Conservation (phyloP, 2,113 vertebrate species). For the Nerophis lumbriciformis region DNA sequence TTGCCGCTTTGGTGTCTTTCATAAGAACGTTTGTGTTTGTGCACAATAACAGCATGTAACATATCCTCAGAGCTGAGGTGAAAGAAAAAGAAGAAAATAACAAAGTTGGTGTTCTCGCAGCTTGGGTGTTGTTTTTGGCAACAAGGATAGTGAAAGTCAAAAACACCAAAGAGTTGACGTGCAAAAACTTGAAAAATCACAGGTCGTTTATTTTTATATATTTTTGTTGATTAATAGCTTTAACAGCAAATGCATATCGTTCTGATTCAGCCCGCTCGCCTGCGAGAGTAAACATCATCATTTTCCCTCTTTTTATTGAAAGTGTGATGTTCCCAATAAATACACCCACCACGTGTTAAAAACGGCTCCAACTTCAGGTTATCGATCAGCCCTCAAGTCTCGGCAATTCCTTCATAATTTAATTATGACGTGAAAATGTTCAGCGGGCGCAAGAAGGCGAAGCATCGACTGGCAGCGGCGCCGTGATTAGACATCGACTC, state of each 20-base stretch:
- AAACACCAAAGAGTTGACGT: neutral
- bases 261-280: too few relatives aligned
- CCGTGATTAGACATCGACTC: slow-evolving; percentile 6
- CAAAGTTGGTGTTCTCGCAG: neutral
- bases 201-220: neutral
- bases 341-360: neutral
- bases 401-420: slow-evolving; percentile 26
- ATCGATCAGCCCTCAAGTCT: neutral
- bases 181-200: neutral
- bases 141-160: neutral
- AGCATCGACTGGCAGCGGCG: neutral
- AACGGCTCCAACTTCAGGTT: neutral
- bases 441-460: neutral
- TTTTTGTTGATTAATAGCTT: neutral
- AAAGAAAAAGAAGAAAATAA: neutral
- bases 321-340: neutral
- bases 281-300: too few relatives aligned
- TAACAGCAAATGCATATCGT: too few relatives aligned
- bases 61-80: neutral
- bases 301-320: neutral
- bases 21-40: neutral
- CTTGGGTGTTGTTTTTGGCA: slow-evolving; percentile 1
- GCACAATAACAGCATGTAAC: neutral
- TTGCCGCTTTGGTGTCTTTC: neutral
- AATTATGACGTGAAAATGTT: slow-evolving; percentile 21